Percentiles rank a stretch among this genome's conserved stretches.
phyloP scores from a whole-genome alignment of 2,888 invertebrate genomes.

The Netelia fuscicornis region DNA sequence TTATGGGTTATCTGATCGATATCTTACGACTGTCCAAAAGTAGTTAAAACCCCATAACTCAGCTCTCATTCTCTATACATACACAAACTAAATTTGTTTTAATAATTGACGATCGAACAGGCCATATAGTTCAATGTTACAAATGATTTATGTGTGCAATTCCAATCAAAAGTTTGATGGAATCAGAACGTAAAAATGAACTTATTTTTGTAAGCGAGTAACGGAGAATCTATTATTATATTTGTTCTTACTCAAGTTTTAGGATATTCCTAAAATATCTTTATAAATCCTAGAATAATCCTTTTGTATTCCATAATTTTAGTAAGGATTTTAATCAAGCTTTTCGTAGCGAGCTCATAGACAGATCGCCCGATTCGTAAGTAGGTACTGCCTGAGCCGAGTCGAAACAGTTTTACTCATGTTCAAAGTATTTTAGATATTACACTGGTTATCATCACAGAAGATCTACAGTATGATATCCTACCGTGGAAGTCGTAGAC shows the following conservation, averaged over 20 bases:
- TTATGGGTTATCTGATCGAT: neutral
- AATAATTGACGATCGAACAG: neutral
- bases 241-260: too few species aligned
- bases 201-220: too few species aligned
- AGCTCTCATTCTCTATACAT: too few species aligned
- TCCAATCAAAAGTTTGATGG: too few species aligned
- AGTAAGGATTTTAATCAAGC: neutral
- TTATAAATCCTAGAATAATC: too few species aligned
- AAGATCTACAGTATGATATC: slow-evolving; percentile 1
- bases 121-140: neutral
- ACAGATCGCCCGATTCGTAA: neutral
- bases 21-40: neutral
- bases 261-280: too few species aligned
- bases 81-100: neutral
- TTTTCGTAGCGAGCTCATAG: neutral
- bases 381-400: neutral
- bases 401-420: neutral
- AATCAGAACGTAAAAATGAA: too few species aligned
- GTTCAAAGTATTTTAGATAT: neutral
- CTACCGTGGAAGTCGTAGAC: slow-evolving; percentile 1
- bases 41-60: neutral
- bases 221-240: too few species aligned
- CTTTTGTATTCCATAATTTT: neutral
- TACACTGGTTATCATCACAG: neutral
- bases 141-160: too few species aligned